Conservation (phyloP, 2,888 invertebrate genomes). For the Hofmannophila pseudospretella region DNA sequence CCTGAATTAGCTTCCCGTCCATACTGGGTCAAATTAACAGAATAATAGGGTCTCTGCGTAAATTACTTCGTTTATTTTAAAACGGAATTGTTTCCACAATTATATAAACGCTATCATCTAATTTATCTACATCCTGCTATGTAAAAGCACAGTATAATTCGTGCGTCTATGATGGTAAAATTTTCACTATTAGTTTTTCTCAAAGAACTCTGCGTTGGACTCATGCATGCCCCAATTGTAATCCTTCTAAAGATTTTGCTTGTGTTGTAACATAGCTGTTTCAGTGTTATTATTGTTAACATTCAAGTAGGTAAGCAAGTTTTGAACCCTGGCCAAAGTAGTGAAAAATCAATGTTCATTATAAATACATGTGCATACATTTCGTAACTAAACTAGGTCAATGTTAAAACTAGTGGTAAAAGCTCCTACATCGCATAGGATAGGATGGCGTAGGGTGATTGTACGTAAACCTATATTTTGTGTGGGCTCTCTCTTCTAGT, state of each 20-base stretch:
- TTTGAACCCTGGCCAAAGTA: conserved; percentile 3
- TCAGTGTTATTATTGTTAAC: too few relatives aligned
- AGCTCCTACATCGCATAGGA: too few relatives aligned
- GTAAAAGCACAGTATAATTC: not conserved
- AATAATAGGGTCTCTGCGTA: not conserved
- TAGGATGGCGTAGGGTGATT: too few relatives aligned
- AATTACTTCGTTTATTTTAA: not conserved
- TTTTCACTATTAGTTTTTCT: not conserved
- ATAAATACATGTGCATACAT: conserved; percentile 6
- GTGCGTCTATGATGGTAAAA: not conserved
- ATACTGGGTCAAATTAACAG: not conserved
- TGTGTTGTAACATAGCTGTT: too few relatives aligned
- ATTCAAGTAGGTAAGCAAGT: too few relatives aligned
- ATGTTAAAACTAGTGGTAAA: not conserved
- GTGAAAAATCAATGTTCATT: conserved; percentile 10
- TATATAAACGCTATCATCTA: too few relatives aligned
- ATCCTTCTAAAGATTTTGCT: too few relatives aligned
- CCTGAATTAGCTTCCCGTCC: conserved; percentile 5
- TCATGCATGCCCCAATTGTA: too few relatives aligned
- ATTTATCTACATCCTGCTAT: too few relatives aligned
- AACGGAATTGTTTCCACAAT: not conserved
- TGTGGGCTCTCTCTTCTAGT: too few relatives aligned
- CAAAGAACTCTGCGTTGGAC: too few relatives aligned
- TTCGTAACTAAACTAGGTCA: conserved; percentile 7
- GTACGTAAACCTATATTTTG: too few relatives aligned